Evolutionary conservation across 2,113 vertebrate genomes (phyloP).

Genomic region (Copsychus sechellarum): DNA sequence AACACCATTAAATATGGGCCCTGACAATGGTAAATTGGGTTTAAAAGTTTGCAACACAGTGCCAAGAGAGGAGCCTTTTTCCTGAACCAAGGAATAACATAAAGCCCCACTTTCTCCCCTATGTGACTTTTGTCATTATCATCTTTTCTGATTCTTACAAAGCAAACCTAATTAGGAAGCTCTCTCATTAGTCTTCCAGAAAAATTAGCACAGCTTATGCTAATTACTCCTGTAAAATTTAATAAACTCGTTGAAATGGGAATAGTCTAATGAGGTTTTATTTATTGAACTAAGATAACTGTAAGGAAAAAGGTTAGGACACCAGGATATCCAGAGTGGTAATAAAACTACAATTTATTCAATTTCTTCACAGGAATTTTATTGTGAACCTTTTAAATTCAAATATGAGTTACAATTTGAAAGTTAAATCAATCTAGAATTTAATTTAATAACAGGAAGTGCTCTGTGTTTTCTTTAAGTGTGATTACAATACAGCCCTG

Average conservation of each 20-base stretch:
- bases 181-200: slow-evolving; percentile 98
- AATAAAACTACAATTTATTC: slow-evolving; percentile 84
- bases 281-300: slow-evolving; percentile 99
- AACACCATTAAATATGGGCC: slow-evolving; percentile 1
- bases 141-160: slow-evolving; percentile 89
- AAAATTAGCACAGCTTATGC: slow-evolving; percentile 97
- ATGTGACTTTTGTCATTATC: slow-evolving; percentile 81
- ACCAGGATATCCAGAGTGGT: slow-evolving; percentile 75
- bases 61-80: slow-evolving; percentile 22
- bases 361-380: slow-evolving; percentile 80
- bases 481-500: slow-evolving; percentile 69
- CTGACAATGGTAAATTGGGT: background rate
- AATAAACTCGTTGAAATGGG: slow-evolving; percentile 98
- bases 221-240: slow-evolving; percentile 99
- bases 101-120: slow-evolving; percentile 74
- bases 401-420: slow-evolving; percentile 79
- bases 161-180: slow-evolving; percentile 97
- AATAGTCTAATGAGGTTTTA: slow-evolving; percentile 99
- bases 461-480: slow-evolving; percentile 70
- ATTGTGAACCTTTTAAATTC: slow-evolving; percentile 83
- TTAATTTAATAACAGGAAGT: slow-evolving; percentile 78
- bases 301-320: slow-evolving; percentile 88
- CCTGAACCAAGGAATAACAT: slow-evolving; percentile 62
- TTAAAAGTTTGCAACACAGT: slow-evolving; percentile 39
- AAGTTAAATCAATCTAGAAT: slow-evolving; percentile 79